phyloP scores from a whole-genome alignment of 2,888 invertebrate genomes.

The Synergus itoensis region DNA sequence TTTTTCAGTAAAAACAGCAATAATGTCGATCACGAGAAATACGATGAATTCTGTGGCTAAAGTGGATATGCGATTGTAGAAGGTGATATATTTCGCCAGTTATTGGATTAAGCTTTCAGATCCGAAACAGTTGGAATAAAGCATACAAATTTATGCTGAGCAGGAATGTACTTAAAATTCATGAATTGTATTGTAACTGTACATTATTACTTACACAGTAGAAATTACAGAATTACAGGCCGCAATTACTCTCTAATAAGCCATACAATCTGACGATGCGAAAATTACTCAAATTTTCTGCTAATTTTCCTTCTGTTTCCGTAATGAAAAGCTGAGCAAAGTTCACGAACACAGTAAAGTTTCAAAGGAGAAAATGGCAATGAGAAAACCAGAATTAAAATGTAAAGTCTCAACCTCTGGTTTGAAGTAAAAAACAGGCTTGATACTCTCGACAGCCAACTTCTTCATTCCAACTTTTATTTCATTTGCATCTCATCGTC shows the following conservation, averaged over 20 bases:
- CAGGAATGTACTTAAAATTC: neutral
- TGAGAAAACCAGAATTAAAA: constrained; percentile 30
- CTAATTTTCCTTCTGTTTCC: constrained; percentile 33
- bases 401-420: constrained; percentile 15
- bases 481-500: constrained; percentile 2
- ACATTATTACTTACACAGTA: neutral
- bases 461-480: neutral
- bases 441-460: neutral
- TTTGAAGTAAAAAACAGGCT: constrained; percentile 25
- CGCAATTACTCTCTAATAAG: constrained; percentile 19
- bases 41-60: neutral
- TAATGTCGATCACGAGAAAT: neutral
- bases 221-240: neutral
- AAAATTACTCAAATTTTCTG: constrained; percentile 26
- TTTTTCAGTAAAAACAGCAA: constrained; percentile 42
- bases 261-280: constrained; percentile 21
- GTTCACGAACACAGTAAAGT: constrained; percentile 21
- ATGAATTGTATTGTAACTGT: neutral
- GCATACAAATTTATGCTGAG: neutral
- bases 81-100: neutral
- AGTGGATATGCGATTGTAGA: neutral
- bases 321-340: constrained; percentile 15
- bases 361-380: constrained; percentile 41
- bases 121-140: neutral
- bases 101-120: constrained; percentile 6